These are phyloP conservation scores for Istiophorus platypterus DNA, from an alignment of 2,113 vertebrate species.

Conservation along the genomic window DNA sequence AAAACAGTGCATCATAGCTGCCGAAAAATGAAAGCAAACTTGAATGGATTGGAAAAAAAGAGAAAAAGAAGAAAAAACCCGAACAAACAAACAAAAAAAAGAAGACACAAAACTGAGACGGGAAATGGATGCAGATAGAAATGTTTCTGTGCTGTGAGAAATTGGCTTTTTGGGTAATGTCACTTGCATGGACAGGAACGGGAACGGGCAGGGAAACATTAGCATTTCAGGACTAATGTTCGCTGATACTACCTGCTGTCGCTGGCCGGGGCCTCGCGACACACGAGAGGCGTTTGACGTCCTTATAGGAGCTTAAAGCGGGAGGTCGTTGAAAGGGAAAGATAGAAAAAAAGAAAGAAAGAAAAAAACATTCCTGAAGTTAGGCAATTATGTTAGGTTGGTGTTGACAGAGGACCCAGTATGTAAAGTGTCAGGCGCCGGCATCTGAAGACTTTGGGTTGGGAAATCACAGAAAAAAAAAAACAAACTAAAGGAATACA, in stretches of 20 bases:
- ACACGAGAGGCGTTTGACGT: no score
- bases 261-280: slow-evolving; percentile 7
- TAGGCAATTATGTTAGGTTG: slow-evolving; percentile 23
- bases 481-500: neutral
- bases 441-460: slow-evolving; percentile 1
- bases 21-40: slow-evolving; percentile 60
- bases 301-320: slow-evolving; percentile 1
- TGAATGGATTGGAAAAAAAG: no score
- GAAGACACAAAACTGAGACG: no score
- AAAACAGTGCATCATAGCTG: slow-evolving; percentile 51
- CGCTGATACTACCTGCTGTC: slow-evolving; percentile 29
- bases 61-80: no score
- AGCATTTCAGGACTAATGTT: slow-evolving; percentile 35
- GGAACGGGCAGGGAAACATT: slow-evolving; percentile 26
- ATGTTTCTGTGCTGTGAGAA: slow-evolving; percentile 47
- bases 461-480: slow-evolving; percentile 2
- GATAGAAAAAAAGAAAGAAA: no score
- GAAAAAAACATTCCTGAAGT: slow-evolving; percentile 33
- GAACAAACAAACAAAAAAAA: no score
- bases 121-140: slow-evolving; percentile 65
- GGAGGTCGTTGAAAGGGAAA: slow-evolving; percentile 33
- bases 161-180: slow-evolving; percentile 42
- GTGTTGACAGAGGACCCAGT: slow-evolving; percentile 7
- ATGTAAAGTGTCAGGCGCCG: no score
- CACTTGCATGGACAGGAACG: slow-evolving; percentile 20